Evolutionary conservation across 2,113 vertebrate genomes (phyloP), one percentile per base, ranked within the genome.

Genomic region (Lanius collurio): DNA sequence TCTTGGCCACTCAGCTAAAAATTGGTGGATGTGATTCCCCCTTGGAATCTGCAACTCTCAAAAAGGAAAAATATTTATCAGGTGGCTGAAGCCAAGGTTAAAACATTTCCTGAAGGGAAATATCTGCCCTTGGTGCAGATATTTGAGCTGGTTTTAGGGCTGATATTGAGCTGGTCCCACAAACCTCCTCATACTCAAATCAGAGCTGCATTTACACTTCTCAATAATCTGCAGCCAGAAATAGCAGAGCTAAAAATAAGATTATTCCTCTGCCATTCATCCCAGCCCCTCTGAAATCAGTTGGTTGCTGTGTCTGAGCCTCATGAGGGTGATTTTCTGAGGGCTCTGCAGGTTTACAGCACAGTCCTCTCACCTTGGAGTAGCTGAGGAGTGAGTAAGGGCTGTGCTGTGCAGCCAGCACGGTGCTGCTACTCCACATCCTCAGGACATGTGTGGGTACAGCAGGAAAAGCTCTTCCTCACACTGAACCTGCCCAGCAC

Each of bases 401-500:
- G 35, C 53, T 71, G 44, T 0, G 47, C 41, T 15, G 52, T 12
- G 79, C 68, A 80, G 22, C 11, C 83, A 56, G 56, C 41, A 30
- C 1, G 0, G 50, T 1, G 16, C 16, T 50, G 53, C 49, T 50
- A 3, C 37, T 8, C 4, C 7, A 31, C 2, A 35, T 15, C 76
- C 79, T 37, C 5, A 7, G 49, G 47, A 46, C 1, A 1, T 1
- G 11, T 2, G 47, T 2, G 30, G 30, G 4, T 7, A 3, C 2
- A 30, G 37, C 12, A 52, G 56, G 19, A 55, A 28, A 64, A 59
- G 20, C 20, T n/a, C 22, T n/a, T n/a, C 9, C 14, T 11, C 42
- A 6, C 28, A 26, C 0, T 28, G 35, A 21, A 79, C 79, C 44
- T 18, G 55, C 9, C 28, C 42, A 70, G 52, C 14, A 31, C 53